Evolutionary conservation across 2,113 vertebrate genomes (phyloP), one percentile per base, ranked within the genome.

Genomic region (Epinephelus fuscoguttatus): DNA sequence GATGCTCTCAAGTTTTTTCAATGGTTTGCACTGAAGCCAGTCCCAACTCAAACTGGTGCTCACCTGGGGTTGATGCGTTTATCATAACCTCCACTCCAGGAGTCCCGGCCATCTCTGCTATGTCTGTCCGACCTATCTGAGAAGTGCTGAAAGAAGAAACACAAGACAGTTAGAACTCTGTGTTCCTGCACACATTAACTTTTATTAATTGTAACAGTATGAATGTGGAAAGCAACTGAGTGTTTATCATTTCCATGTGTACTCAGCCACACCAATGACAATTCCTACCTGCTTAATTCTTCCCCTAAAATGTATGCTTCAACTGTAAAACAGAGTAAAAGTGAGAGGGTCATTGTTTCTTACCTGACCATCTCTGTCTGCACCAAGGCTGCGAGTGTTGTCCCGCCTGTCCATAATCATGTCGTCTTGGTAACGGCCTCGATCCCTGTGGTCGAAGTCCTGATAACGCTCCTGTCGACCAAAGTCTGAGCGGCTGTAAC

Each of bases 361-460:
- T 75, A 95, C 95, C 91, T 88, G 92, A 42, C 92, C 82, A 19
- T 97, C 97, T 85, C 96, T 86, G 77, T 97, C 97, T 70, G 94
- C 95, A 25, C 95, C 95, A 70, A 96, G 71, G 27, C 95, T 93
- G 73, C 98, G 95, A 0, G 96, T 27, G 19, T 93, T 90, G 3
- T 97, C 97, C 71, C 97, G 96, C 95, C 97, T 96, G 94, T 97
- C 97, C 18, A 94, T 40, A 25, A 92, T 80, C 19, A 85, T 63
- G 23, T 97, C 96, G 0, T 98, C 97, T 73, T 96, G 97, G 93
- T 96, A 98, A 27, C 97, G 96, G 57, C 96, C 93, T 0, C 97
- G 96, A 4, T 98, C 97, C n/a, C 97, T 75, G 90, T 98, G 97
- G 88, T 98, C 96, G 1, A 98, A 97, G 86, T 98, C 96, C 0